These are phyloP conservation scores for Pristionchus mayeri DNA, from an alignment of 2,888 invertebrate genomes.

Conservation along the genomic window DNA sequence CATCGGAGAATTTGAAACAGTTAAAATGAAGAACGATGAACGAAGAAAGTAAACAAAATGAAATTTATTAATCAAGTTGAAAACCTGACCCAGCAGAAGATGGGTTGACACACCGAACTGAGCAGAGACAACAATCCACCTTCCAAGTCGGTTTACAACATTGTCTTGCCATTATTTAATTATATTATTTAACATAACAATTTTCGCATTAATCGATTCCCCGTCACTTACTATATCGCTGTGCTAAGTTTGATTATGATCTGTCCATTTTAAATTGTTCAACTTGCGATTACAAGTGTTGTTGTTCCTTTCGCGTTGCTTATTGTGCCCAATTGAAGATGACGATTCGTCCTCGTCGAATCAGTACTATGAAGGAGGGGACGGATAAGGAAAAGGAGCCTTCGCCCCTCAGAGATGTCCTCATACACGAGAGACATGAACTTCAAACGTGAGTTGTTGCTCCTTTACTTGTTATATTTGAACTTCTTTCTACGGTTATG, in stretches of 20 bases:
- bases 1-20: not conserved
- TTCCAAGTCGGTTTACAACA: not conserved
- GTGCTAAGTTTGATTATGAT: constrained; percentile 18
- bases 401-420: constrained; percentile 41
- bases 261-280: not conserved
- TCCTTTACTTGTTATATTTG: not conserved
- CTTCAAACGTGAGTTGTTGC: constrained; percentile 16
- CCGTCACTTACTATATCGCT: not conserved
- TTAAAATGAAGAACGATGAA: not conserved
- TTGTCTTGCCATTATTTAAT: not conserved
- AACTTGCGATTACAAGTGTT: not conserved
- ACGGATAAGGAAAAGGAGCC: constrained; percentile 38
- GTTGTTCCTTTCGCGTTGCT: not conserved
- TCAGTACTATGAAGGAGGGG: constrained; percentile 36
- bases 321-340: not conserved
- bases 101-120: not conserved
- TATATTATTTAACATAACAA: not conserved
- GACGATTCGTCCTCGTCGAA: constrained; percentile 44
- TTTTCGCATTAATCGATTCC: not conserved
- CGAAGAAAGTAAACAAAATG: not conserved
- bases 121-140: not conserved
- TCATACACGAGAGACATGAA: constrained; percentile 45
- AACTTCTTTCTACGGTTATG: not conserved
- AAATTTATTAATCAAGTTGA: no score
- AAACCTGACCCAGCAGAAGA: not conserved